Conservation (phyloP, 2,888 invertebrate genomes). For the Drosophila recens region DNA sequence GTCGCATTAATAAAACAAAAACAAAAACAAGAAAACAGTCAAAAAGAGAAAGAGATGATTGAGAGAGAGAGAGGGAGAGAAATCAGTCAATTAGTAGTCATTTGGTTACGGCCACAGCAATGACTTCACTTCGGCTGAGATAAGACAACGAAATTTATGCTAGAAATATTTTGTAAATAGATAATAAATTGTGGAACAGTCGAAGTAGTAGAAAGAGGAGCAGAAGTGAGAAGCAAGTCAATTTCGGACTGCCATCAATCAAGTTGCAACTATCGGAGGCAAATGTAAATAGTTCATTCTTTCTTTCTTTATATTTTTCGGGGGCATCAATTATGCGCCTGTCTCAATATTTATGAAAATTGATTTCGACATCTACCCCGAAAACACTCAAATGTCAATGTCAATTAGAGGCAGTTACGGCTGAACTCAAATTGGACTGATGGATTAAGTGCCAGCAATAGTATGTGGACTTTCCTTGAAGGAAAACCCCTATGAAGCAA, state of each 20-base stretch:
- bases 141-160: constrained; percentile 65
- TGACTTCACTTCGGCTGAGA: constrained; percentile 21
- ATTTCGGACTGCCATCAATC: constrained; percentile 64
- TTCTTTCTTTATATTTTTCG: background rate
- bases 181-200: constrained; percentile 63
- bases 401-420: constrained; percentile 64
- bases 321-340: constrained; percentile 73
- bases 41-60: constrained; percentile 2
- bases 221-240: constrained; percentile 19
- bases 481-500: constrained; percentile 2
- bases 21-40: constrained; percentile 35
- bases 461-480: background rate
- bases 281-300: constrained; percentile 60
- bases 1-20: constrained; percentile 70
- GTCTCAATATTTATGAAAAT: constrained; percentile 79
- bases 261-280: constrained; percentile 48
- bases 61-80: constrained; percentile 23
- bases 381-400: constrained; percentile 69
- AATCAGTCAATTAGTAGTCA: constrained; percentile 75
- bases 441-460: constrained; percentile 18
- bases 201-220: no score
- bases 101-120: constrained; percentile 60
- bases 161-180: constrained; percentile 68
- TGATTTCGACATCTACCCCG: constrained; percentile 59
- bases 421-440: constrained; percentile 8